Base-by-base conservation (phyloP, 2,113 vertebrate genomes). In the Psophia crepitans region DNA sequence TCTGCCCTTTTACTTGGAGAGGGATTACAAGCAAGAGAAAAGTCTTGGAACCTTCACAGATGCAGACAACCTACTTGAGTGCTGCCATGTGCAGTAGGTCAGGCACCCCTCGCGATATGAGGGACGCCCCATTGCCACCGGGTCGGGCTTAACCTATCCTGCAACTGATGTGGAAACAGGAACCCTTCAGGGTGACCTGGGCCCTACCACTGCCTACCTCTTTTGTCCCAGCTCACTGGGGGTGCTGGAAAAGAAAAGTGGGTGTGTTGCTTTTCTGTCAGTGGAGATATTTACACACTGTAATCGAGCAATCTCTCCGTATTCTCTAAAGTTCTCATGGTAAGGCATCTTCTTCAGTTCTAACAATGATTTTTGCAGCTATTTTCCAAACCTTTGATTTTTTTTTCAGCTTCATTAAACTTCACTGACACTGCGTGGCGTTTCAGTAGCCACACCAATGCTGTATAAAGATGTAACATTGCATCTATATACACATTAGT, bases 1-100 rank as follows among this genome's bases (percentile, higher is more conserved):
- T 87, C 32, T 97, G 92, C 92, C 95, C 96, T 97, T 96, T 95
- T 89, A 35, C 90, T 89, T 95, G 91, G 81, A 96, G 90, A 94
- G 49, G 81, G 57, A 79, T 91, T 94, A 93, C 87, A 96, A 41
- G 70, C 95, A 87, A 95, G 77, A 87, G 86, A 89, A 95, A 95
- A 92, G 61, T 89, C 95, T 92, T 95, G 94, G 84, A 95, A 86
- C 70, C 69, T 90, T 96, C 89, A 96, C 65, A 95, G 94, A 91
- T 97, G 84, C 77, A 43, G 90, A 64, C 5, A 8, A 94, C 92
- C 88, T 96, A 84, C 56, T 23, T 1, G 17, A 95, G 53, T 54
- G 68, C 76, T 92, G 69, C 78, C 0, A 2, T 78, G 75, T 86
- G 48, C 48, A 83, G 88, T 20, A 95, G 95, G 92, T 95, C 94